Evolutionary conservation across 2,113 vertebrate species (phyloP), one percentile per base, ranked within the genome.

Genomic region (Hiodon tergisus): DNA sequence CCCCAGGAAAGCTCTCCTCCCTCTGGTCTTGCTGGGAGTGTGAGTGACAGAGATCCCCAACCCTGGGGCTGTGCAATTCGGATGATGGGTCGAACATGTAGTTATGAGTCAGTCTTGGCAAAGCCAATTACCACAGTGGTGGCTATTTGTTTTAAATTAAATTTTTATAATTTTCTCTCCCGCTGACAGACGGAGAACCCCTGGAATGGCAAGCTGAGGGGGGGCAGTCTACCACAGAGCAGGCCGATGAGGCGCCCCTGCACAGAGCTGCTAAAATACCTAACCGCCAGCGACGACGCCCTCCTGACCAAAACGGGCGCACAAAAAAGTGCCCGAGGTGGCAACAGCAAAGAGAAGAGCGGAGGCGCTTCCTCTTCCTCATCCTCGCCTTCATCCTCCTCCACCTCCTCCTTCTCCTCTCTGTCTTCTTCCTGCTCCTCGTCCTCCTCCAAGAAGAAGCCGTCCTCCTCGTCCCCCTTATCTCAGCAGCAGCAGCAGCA

Each of bases 251-350:
- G 97, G 87, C 96, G 95, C 84, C 96, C 95, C 70, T 99, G 97
- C 93, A 96, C 96, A 3, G 97, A 99, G 92, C 94, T 99, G 86
- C 96, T 99, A 83, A 99, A 98, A 85, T 99, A 99, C 93, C 93
- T 99, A 88, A 99, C 97, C 82, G 94, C 95, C 6, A 96, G 92
- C 48, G 95, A 98, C 91, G 95, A 96, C 90, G 91, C 93, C 88
- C 92, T 95, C 87, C 94, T 96, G 86, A 91, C 89, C 89, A 97
- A 95, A 95, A 90, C 92, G 88, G 87, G 93, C 87, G 95, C 98
- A 81, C 93, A 89, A 88, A 95, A 94, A 83, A 92, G 92, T 86
- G 74, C 91, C 88, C 95, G 90, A 92, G 92, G 73, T 58, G 77
- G 79, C 76, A 68, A 87, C 83, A 90, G 83, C 89, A 94, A 92